These are phyloP conservation scores for Drosophila percnosoma DNA, from an alignment of 2,888 invertebrate genomes.

Conservation along the genomic window DNA sequence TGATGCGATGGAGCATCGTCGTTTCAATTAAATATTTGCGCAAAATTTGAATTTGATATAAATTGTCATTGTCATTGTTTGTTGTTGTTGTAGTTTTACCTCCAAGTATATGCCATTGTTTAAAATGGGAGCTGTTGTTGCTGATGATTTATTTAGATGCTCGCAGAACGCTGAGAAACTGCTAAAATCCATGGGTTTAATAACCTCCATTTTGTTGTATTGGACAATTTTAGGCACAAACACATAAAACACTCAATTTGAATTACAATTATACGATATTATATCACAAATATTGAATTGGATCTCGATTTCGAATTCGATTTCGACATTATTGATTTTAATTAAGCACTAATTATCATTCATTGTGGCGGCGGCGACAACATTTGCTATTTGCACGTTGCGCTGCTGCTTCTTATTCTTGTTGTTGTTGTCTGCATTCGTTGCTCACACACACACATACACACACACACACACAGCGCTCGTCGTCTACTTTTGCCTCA, in stretches of 20 bases:
- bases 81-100: conserved; percentile 60
- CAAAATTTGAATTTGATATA: conserved; percentile 46
- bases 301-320: conserved; percentile 51
- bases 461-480: neutral
- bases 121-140: conserved; percentile 46
- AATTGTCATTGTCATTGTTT: conserved; percentile 55
- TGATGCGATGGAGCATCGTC: conserved; percentile 19
- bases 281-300: conserved; percentile 58
- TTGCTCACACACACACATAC: conserved; percentile 35
- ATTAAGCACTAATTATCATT: conserved; percentile 79
- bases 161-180: conserved; percentile 83
- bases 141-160: conserved; percentile 82
- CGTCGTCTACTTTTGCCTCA: conserved; percentile 59
- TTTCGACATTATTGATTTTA: conserved; percentile 77
- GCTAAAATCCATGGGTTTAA: conserved; percentile 84
- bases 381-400: conserved; percentile 71
- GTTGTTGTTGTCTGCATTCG: conserved; percentile 50
- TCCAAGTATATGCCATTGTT: conserved; percentile 82
- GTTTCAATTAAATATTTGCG: conserved; percentile 57
- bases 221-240: conserved; percentile 37
- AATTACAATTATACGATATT: conserved; percentile 33
- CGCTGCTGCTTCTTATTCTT: conserved; percentile 33
- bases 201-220: conserved; percentile 81
- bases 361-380: conserved; percentile 53
- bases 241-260: conserved; percentile 24